Evolutionary conservation across 35 echinoderm and acorn worm genomes (phyloP).

Genomic region (Apostichopus californicus): DNA sequence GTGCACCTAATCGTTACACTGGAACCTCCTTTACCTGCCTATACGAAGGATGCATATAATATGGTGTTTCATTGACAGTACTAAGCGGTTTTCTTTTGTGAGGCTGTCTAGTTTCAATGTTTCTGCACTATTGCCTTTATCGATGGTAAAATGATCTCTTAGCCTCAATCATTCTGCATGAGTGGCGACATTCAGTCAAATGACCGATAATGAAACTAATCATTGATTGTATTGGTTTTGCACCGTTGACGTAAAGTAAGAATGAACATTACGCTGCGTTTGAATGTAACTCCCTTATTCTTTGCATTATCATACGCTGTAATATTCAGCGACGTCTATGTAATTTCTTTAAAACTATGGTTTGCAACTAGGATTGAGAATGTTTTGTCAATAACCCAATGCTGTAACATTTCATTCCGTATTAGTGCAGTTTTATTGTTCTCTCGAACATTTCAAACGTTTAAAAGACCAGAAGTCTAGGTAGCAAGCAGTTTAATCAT

Average conservation of each 20-base stretch:
- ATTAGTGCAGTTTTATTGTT: no score
- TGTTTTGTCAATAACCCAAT: no score
- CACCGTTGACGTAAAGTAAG: neutral
- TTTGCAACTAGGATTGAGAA: no score
- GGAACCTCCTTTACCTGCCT: neutral
- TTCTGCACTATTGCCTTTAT: constrained; percentile 24
- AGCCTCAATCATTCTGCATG: neutral
- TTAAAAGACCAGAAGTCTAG: no score
- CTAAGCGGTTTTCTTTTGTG: neutral
- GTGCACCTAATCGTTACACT: neutral
- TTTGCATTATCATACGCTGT: no score
- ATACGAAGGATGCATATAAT: neutral
- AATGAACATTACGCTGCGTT: neutral
- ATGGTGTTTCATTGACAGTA: neutral
- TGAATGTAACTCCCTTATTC: neutral
- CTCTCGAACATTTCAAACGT: no score
- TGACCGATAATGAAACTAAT: neutral
- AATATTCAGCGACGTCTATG: no score
- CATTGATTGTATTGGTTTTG: neutral
- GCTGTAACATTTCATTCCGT: no score
- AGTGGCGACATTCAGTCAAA: neutral
- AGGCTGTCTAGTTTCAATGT: neutral
- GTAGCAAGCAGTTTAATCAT: no score
- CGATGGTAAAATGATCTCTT: neutral
- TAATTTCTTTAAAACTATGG: no score